Conservation (phyloP, 2,888 invertebrate species). For the Phytoseiulus persimilis region DNA sequence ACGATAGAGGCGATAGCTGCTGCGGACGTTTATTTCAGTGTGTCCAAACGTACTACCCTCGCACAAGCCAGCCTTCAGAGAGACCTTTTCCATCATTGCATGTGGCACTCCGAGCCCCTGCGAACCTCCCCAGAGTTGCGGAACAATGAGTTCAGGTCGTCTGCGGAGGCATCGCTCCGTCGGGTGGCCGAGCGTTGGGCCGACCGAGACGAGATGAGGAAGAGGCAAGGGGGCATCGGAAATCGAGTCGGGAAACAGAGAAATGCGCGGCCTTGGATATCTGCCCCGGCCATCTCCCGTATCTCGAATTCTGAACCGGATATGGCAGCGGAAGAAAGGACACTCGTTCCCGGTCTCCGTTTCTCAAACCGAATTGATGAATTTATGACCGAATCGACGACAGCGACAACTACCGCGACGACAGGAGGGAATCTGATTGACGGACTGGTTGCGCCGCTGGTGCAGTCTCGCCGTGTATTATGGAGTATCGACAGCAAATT, state of each 20-base stretch:
- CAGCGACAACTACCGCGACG: background rate
- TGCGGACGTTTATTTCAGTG: too few species aligned
- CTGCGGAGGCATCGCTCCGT: too few species aligned
- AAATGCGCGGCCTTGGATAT: background rate
- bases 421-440: background rate
- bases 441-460: background rate
- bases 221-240: background rate
- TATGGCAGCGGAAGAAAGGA: slow-evolving; percentile 19
- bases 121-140: too few species aligned
- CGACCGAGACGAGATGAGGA: background rate
- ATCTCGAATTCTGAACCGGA: slow-evolving; percentile 33
- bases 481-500: background rate
- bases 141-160: too few species aligned
- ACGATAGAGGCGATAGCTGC: too few species aligned
- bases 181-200: background rate
- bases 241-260: background rate
- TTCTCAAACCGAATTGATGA: background rate
- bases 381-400: background rate
- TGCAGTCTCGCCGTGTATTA: background rate
- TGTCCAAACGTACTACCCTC: too few species aligned
- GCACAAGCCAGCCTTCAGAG: too few species aligned
- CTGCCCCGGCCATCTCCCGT: background rate
- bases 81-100: too few species aligned
- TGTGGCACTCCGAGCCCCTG: too few species aligned
- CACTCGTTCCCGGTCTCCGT: background rate